Evolutionary conservation across 64 coral and sea anemone genomes (phyloP).

Genomic region (Orbicella faveolata): DNA sequence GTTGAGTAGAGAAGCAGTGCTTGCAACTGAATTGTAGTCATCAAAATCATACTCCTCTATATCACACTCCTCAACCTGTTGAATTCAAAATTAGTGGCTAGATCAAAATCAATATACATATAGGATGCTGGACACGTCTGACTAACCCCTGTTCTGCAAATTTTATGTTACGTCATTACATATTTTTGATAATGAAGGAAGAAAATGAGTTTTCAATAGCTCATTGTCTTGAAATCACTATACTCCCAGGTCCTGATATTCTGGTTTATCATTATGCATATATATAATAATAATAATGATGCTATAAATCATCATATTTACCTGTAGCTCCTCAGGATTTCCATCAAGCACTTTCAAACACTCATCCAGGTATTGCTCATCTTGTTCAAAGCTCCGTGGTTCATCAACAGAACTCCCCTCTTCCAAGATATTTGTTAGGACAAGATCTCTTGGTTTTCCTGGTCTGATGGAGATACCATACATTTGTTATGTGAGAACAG

Average conservation of each 20-base stretch:
- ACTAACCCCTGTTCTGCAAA: too few relatives aligned
- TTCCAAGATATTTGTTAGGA: constrained; percentile 82
- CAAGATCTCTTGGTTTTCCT: constrained; percentile 26
- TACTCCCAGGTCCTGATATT: too few relatives aligned
- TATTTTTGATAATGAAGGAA: too few relatives aligned
- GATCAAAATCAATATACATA: too few relatives aligned
- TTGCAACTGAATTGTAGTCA: constrained; percentile 91
- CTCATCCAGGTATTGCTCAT: constrained; percentile 84
- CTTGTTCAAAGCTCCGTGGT: constrained; percentile 79
- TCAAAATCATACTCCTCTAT: constrained; percentile 96
- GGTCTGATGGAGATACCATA: not conserved
- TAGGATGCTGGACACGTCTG: too few relatives aligned
- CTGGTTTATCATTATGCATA: too few relatives aligned
- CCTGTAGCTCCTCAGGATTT: constrained; percentile 54
- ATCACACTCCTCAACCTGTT: constrained; percentile 37
- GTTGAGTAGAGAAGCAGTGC: constrained; percentile 77
- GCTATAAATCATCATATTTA: not conserved
- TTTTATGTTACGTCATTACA: too few relatives aligned
- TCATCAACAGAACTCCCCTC: constrained; percentile 66
- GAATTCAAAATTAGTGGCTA: not conserved
- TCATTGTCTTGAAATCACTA: too few relatives aligned
- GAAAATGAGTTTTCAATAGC: too few relatives aligned
- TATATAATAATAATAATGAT: too few relatives aligned
- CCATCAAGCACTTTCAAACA: constrained; percentile 66
- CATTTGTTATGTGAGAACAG: too few relatives aligned